A percentile compares a stretch with the other conserved stretches of the same genome.
These are phyloP conservation scores for Cryptophagus acutangulus DNA, from an alignment of 2,888 invertebrate genomes.

Conservation along the genomic window DNA sequence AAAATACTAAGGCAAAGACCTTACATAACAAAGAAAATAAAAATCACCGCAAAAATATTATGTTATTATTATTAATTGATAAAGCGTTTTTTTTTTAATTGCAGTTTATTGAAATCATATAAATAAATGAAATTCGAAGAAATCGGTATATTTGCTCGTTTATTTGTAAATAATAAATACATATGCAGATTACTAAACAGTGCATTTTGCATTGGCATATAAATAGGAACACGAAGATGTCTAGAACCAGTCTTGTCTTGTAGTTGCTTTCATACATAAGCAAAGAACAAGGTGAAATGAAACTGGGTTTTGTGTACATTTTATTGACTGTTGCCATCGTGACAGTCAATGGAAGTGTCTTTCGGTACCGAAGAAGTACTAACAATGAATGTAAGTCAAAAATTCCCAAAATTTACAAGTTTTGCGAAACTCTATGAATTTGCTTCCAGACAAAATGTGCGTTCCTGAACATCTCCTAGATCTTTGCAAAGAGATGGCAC, in stretches of 20 bases:
- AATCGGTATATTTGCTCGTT: too few species aligned
- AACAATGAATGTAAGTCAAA: conserved; percentile 26
- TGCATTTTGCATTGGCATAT: too few species aligned
- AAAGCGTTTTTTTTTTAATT: too few species aligned
- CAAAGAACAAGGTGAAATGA: conserved; percentile 4
- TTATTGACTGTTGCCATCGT: conserved; percentile 11
- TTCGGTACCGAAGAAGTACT: conserved; percentile 19
- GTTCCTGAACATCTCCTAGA: conserved; percentile 61
- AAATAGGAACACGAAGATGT: conserved; percentile 14
- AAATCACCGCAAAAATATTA: too few species aligned
- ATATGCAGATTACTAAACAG: too few species aligned
- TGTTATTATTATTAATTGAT: too few species aligned
- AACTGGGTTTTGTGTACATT: conserved; percentile 14
- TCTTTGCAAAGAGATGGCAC: conserved; percentile 64
- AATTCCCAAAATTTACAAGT: conserved; percentile 5
- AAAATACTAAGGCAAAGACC: too few species aligned
- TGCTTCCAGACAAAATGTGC: conserved; percentile 64
- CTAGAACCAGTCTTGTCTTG: conserved; percentile 12
- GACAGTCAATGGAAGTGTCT: conserved; percentile 9
- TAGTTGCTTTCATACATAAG: conserved; percentile 10
- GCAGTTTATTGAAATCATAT: too few species aligned
- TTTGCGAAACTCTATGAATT: conserved; percentile 6
- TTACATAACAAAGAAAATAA: too few species aligned
- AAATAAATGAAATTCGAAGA: too few species aligned
- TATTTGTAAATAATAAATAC: too few species aligned